Evolutionary conservation across 2,888 invertebrate genomes (phyloP), one percentile per base, ranked within the genome.

Genomic region (Erebia palarica): DNA sequence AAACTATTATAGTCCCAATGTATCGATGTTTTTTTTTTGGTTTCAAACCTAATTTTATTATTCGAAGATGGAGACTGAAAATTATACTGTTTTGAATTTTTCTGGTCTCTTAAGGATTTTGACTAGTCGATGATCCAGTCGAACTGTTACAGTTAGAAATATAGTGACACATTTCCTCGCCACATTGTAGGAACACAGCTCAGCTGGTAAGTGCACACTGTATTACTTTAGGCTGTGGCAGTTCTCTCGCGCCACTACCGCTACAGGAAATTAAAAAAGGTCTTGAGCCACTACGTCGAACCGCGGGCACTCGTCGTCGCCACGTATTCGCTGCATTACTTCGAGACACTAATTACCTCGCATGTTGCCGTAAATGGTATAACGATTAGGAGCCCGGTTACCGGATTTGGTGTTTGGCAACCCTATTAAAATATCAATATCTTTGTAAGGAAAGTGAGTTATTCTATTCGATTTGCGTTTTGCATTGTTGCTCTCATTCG

Each of bases 241-340:
- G 58, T 49, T 59, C 79, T 76, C 81, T 61, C 68, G 60, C 61
- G 60, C 60, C 53, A 68, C 68, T 68, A 44, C 74, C 82, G 82
- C 80, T 80, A 78, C 86, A 89, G 87, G 89, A 91, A 91, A 90
- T 91, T 90, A 90, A 91, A 91, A 88, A 90, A 89, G 86, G 83
- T 88, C 88, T 88, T 86, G 84, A 84, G 83, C 81, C 82, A 81
- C 83, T 83, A 79, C 74, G 81, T 81, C 80, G 83, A 82, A 82
- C 78, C 80, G 78, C 79, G 77, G 74, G 76, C 75, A 78, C 75
- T 71, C 67, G 70, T 71, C 67, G 70, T 72, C 76, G 71, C 73
- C 73, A 74, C 75, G 74, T 76, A 75, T 79, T 74, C 71, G 65
- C 73, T 49, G 69, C 68, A 72, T 73, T 69, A 70, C 72, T 75